Evolutionary conservation across 2,888 invertebrate genomes (phyloP).

Genomic region (Periphyllus acericola): DNA sequence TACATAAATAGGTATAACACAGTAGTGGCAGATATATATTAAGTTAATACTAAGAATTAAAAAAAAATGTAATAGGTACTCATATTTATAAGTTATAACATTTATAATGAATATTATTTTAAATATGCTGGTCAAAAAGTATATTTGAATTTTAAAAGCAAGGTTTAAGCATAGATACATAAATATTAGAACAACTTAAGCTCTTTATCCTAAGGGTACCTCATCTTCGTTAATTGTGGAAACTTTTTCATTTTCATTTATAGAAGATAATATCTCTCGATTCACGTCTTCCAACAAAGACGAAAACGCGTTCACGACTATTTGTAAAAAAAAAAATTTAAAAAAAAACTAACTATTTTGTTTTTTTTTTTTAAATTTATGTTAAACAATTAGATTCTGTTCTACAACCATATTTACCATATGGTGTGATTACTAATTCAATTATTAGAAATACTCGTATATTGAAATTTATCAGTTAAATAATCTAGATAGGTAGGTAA

Average conservation of each 20-base stretch:
- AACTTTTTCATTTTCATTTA: slow-evolving; percentile 54
- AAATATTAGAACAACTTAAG: slow-evolving; percentile 27
- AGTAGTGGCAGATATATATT: neutral
- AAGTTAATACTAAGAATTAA: neutral
- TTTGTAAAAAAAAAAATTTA: slow-evolving; percentile 65
- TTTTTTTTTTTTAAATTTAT: slow-evolving; percentile 25
- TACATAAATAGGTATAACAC: neutral
- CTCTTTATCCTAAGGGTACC: slow-evolving; percentile 51
- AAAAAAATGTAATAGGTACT: neutral
- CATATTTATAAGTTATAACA: neutral
- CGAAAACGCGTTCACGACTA: slow-evolving; percentile 83
- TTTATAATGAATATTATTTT: neutral
- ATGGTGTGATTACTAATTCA: neutral
- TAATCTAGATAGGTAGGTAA: neutral
- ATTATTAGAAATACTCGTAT: no score
- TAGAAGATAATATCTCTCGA: slow-evolving; percentile 71
- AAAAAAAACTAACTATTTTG: slow-evolving; percentile 33
- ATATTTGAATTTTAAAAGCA: slow-evolving; percentile 36
- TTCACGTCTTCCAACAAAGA: slow-evolving; percentile 84
- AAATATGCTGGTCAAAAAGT: neutral
- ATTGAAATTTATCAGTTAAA: no score
- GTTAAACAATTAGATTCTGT: neutral
- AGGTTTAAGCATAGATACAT: slow-evolving; percentile 16
- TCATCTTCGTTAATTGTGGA: slow-evolving; percentile 44
- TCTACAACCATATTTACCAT: neutral